phyloP scores from a whole-genome alignment of 37 sponge, comb jelly and placozoan species.

The Cliona cf. orientalis region DNA sequence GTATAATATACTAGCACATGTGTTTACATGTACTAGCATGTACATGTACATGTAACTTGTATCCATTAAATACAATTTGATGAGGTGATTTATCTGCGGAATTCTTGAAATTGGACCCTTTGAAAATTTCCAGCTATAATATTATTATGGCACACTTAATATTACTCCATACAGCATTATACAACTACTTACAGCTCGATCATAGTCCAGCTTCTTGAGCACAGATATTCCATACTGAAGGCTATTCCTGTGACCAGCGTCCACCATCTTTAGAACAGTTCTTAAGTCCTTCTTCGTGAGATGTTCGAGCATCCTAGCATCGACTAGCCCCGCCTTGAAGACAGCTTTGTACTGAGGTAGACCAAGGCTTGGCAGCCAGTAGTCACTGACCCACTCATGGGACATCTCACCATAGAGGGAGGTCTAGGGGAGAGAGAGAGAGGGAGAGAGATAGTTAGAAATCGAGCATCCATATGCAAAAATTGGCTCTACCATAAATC shows the following conservation, averaged over 20 bases:
- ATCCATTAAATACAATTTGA: no score
- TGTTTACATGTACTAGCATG: no score
- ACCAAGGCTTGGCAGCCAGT: conserved; percentile 89
- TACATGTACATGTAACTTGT: no score
- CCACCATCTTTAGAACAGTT: conserved; percentile 81
- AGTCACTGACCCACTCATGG: conserved; percentile 79
- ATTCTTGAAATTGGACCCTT: no score
- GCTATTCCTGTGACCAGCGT: conserved; percentile 81
- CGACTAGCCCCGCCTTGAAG: conserved; percentile 80
- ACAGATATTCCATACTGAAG: conserved; percentile 79
- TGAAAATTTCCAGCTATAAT: no score
- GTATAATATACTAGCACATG: no score
- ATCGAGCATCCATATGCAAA: no score
- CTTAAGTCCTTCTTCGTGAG: conserved; percentile 92
- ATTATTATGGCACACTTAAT: no score
- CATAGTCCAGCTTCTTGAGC: conserved; percentile 79
- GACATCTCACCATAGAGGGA: conserved; percentile 63
- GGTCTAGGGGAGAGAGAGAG: conserved; percentile 23
- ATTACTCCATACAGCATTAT: background rate
- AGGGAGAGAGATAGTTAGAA: conserved; percentile 4
- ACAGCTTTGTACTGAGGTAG: conserved; percentile 86
- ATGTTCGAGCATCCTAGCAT: conserved; percentile 93
- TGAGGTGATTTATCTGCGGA: no score
- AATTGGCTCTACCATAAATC: no score
- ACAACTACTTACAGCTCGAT: conserved; percentile 30